Percentiles rank a stretch among this genome's conserved stretches.
phyloP scores from a whole-genome alignment of 2,888 invertebrate species.

The Luperina testacea region DNA sequence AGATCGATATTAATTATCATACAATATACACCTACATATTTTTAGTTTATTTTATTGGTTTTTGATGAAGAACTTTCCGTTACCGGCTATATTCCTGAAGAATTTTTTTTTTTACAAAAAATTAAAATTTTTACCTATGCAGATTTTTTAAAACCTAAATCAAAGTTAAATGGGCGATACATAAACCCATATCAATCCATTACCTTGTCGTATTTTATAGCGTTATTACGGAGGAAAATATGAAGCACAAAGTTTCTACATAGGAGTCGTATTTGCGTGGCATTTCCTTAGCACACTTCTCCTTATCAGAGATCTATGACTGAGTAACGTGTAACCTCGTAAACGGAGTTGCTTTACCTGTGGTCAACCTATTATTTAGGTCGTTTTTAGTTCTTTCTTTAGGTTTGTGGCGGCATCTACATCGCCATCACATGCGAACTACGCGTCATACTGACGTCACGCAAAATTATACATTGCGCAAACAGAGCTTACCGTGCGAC shows the following conservation, averaged over 20 bases:
- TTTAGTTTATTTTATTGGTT: background rate
- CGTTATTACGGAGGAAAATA: slow-evolving; percentile 18
- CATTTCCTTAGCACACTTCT: slow-evolving; percentile 45
- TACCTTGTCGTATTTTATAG: slow-evolving; percentile 5
- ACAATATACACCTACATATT: background rate
- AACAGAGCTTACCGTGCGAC: background rate
- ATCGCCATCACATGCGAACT: background rate
- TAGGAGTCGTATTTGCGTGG: slow-evolving; percentile 23
- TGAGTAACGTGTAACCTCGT: slow-evolving; percentile 55
- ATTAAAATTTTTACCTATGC: background rate
- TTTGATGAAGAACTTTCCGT: background rate
- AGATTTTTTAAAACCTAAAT: background rate
- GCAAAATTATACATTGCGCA: background rate
- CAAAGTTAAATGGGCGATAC: background rate
- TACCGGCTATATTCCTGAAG: background rate
- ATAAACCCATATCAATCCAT: slow-evolving; percentile 6
- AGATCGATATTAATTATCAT: background rate
- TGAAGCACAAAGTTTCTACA: background rate
- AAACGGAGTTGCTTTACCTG: slow-evolving; percentile 19
- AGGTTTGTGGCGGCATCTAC: background rate
- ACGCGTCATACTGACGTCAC: background rate
- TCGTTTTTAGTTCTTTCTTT: slow-evolving; percentile 16
- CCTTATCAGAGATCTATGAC: slow-evolving; percentile 48
- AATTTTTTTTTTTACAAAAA: background rate
- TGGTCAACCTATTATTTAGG: slow-evolving; percentile 32